Conservation (phyloP, 2,888 invertebrate genomes). For the Drosophila parthenogenetica region DNA sequence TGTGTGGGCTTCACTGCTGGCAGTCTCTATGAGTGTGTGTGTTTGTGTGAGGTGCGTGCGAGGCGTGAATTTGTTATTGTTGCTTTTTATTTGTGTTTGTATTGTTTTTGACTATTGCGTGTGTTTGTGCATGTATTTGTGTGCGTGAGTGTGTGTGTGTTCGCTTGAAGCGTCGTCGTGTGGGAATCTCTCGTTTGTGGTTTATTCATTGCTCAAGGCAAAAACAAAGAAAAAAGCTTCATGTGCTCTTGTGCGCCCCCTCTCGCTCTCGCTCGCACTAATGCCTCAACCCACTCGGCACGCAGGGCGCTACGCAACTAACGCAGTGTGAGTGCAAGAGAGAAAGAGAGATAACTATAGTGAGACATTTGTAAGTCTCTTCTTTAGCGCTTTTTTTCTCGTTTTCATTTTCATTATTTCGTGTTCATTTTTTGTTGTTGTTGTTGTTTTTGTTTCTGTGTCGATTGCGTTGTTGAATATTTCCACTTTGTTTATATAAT, state of each 20-base stretch:
- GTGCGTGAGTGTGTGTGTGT: conserved; percentile 36
- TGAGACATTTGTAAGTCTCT: conserved; percentile 43
- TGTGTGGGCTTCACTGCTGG: background rate
- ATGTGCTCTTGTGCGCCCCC: conserved; percentile 10
- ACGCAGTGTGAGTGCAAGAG: conserved; percentile 16
- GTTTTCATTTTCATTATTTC: conserved; percentile 71
- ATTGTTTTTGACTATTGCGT: conserved; percentile 37
- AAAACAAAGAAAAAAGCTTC: conserved; percentile 58
- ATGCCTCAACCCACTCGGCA: conserved; percentile 4
- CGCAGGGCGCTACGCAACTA: conserved; percentile 50
- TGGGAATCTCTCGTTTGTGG: conserved; percentile 68
- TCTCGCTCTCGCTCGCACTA: background rate
- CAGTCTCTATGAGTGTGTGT: background rate
- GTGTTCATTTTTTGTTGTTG: conserved; percentile 53
- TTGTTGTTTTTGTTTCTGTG: conserved; percentile 69
- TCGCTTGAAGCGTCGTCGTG: conserved; percentile 46
- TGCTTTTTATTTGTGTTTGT: conserved; percentile 30
- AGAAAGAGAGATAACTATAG: conserved; percentile 27
- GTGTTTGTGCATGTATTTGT: conserved; percentile 21
- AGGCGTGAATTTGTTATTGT: conserved; percentile 58
- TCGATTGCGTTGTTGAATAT: conserved; percentile 81
- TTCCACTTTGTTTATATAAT: conserved; percentile 83
- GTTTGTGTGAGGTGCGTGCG: conserved; percentile 52
- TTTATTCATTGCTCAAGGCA: conserved; percentile 61
- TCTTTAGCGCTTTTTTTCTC: conserved; percentile 37